These are phyloP conservation scores for Rallus limicola DNA, from an alignment of 2,113 vertebrate species.

Conservation along the genomic window DNA sequence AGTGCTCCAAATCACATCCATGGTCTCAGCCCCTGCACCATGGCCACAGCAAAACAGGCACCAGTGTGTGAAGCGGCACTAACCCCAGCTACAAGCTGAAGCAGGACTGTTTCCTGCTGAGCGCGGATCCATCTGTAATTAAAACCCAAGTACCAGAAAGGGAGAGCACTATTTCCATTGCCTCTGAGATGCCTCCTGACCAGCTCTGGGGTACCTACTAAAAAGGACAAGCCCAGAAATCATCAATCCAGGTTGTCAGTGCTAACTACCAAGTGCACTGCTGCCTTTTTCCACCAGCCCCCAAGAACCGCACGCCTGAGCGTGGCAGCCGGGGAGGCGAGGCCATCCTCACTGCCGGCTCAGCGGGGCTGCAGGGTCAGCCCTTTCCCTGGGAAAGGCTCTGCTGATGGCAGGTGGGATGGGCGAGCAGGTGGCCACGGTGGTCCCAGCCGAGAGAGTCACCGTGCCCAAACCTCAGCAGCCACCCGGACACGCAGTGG, in stretches of 20 bases:
- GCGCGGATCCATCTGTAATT: rapidly evolving
- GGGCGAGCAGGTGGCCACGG: rapidly evolving
- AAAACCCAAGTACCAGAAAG: not conserved
- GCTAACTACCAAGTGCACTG: rapidly evolving
- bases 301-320: rapidly evolving
- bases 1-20: rapidly evolving
- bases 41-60: not conserved
- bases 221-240: not conserved
- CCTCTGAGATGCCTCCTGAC: not conserved
- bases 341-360: rapidly evolving
- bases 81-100: rapidly evolving
- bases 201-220: rapidly evolving
- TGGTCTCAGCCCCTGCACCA: not conserved
- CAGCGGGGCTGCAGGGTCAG: not conserved
- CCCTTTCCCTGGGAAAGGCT: not conserved
- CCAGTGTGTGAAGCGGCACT: rapidly evolving
- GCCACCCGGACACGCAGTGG: rapidly evolving
- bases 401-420: rapidly evolving
- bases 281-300: too few species aligned
- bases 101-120: rapidly evolving
- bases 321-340: rapidly evolving
- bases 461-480: rapidly evolving
- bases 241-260: rapidly evolving
- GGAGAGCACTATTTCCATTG: rapidly evolving
- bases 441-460: rapidly evolving